Conservation (phyloP, 1,140 invertebrate genomes). For the Leptinotarsa texana region DNA sequence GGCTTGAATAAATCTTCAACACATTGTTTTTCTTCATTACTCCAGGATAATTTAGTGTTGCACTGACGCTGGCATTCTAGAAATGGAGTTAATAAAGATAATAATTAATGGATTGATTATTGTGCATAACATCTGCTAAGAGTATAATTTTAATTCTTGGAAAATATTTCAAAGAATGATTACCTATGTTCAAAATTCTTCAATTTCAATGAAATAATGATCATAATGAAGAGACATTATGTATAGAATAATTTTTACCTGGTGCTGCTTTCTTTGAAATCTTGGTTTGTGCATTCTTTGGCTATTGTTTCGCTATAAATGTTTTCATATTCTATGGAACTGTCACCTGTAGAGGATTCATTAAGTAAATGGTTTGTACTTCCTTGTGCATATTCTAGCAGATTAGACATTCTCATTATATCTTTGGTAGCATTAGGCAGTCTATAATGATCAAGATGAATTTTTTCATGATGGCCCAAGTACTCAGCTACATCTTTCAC, state of each 20-base stretch:
- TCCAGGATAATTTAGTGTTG: neutral
- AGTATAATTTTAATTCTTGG: neutral
- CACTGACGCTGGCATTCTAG: neutral
- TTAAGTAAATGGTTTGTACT: neutral
- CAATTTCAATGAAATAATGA: neutral
- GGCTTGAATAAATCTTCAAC: neutral
- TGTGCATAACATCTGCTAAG: neutral
- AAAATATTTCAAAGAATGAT: neutral
- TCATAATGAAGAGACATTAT: neutral
- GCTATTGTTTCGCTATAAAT: neutral
- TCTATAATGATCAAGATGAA: slow-evolving; percentile 9
- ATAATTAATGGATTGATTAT: neutral
- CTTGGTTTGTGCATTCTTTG: too few relatives aligned
- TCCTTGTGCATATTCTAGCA: slow-evolving; percentile 14
- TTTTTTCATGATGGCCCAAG: slow-evolving; percentile 11
- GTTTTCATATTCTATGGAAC: neutral
- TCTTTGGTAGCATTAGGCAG: slow-evolving; percentile 9
- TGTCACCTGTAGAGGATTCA: neutral
- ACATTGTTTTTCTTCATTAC: neutral
- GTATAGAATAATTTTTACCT: neutral
- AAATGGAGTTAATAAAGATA: neutral
- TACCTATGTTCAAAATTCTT: neutral
- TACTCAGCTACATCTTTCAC: slow-evolving; percentile 9
- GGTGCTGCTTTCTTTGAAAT: too few relatives aligned
- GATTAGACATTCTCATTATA: slow-evolving; percentile 10